Evolutionary conservation across 2,888 invertebrate genomes (phyloP), one percentile per base, ranked within the genome.

Genomic region (Odiellus spinosus): DNA sequence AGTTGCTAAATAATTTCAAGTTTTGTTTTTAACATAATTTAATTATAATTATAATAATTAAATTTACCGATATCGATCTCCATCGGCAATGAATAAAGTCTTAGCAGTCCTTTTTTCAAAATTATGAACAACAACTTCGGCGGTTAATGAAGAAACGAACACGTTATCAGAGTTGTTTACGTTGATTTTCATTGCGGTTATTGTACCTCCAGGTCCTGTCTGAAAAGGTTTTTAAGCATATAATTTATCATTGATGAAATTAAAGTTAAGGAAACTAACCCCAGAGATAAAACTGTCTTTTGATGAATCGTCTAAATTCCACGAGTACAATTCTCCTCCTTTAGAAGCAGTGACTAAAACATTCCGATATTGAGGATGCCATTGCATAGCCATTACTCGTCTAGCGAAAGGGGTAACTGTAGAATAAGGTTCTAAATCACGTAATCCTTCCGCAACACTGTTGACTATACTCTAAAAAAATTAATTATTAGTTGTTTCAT

Each of bases 171-270:
- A 35, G 19, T 32, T 39, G 17, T 47, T 35, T n/a, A 18, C 2
- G 33, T 18, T 14, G n/a, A 43, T 40, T 18, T 47, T 47, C 14
- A 47, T n/a, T 32, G 43, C 47, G 2, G 40, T 18, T 20, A 47
- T 40, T 34, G 47, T 44, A 8, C 47, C 47, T 2, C 47, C 47
- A 34, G 47, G 32, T 6, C 47, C 47, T 12, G 40, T 43, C 47
- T 47, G 5, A 11, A 41, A 41, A 19, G 11, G 15, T 14, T 3
- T 11, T 21, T 12, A 2, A 3, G 8, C 17, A 39, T 8, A n/a
- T n/a, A 11, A n/a, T 18, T 15, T 3, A 2, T 19, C n/a, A 26
- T 19, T 3, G 6, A n/a, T 3, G n/a, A 40, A 21, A 19, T 4
- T 21, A 17, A 32, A 14, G 18, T 18, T 18, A 41, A 26, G 3